phyloP scores from a whole-genome alignment of 2,888 invertebrate species.

The Caenorhabditis becei region DNA sequence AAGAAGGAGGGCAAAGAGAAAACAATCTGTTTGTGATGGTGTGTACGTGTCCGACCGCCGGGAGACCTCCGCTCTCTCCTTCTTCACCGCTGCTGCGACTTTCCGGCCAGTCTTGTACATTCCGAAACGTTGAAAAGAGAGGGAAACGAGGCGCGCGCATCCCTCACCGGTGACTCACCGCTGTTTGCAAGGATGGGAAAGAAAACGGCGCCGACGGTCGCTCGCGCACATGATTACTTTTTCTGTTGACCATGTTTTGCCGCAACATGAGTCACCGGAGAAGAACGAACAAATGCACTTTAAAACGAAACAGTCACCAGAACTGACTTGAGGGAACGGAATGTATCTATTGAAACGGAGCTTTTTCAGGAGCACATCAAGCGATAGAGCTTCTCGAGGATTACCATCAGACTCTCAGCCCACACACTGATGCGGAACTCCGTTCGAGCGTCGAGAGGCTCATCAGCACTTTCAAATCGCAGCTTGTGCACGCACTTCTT shows the following conservation, averaged over 20 bases:
- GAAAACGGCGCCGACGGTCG: slow-evolving; percentile 29
- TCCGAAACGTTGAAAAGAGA: slow-evolving; percentile 33
- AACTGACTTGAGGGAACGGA: slow-evolving; percentile 2
- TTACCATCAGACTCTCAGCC: slow-evolving; percentile 94
- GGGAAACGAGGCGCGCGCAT: slow-evolving; percentile 34
- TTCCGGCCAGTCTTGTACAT: slow-evolving; percentile 58
- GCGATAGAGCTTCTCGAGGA: slow-evolving; percentile 98
- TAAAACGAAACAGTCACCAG: neutral
- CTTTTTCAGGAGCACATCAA: slow-evolving; percentile 90
- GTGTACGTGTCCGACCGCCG: slow-evolving; percentile 55
- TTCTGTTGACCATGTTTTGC: slow-evolving; percentile 56
- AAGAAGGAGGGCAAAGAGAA: slow-evolving; percentile 51
- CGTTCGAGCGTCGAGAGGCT: slow-evolving; percentile 96
- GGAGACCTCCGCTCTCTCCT: slow-evolving; percentile 13
- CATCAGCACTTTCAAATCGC: slow-evolving; percentile 97
- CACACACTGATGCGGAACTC: slow-evolving; percentile 93
- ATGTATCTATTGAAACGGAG: neutral
- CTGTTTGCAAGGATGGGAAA: slow-evolving; percentile 52
- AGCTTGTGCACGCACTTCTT: slow-evolving; percentile 96
- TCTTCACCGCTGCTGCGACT: slow-evolving; percentile 36
- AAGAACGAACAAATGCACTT: slow-evolving; percentile 10
- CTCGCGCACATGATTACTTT: slow-evolving; percentile 53
- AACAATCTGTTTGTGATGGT: slow-evolving; percentile 63
- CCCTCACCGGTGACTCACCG: slow-evolving; percentile 45
- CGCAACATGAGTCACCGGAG: slow-evolving; percentile 47